These are phyloP conservation scores for Eptatretus burgeri DNA, from an alignment of 2,113 vertebrate species.

Conservation along the genomic window DNA sequence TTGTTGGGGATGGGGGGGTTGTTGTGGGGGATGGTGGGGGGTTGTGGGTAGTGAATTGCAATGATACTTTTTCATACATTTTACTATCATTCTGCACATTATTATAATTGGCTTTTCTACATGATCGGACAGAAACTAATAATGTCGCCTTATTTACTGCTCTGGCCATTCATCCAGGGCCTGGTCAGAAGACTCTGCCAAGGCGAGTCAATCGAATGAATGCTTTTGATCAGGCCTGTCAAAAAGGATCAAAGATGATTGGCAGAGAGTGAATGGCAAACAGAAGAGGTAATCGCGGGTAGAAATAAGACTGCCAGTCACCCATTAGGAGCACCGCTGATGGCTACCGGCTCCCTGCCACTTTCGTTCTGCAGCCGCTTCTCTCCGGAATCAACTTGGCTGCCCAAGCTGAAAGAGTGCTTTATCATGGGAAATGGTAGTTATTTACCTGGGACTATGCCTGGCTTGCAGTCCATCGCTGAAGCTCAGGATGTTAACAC, in stretches of 20 bases:
- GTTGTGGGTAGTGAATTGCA: too few relatives aligned
- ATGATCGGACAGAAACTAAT: slow-evolving; percentile 99
- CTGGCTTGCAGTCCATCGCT: too few relatives aligned
- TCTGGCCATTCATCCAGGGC: slow-evolving; percentile 69
- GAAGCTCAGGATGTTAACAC: too few relatives aligned
- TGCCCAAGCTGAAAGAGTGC: slow-evolving; percentile 79
- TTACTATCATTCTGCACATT: slow-evolving; percentile 67
- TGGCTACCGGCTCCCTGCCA: slow-evolving; percentile 59
- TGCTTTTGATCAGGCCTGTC: slow-evolving; percentile 99
- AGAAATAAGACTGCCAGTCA: slow-evolving; percentile 95
- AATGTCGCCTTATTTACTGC: slow-evolving; percentile 99
- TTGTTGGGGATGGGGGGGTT: too few relatives aligned
- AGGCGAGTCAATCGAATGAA: slow-evolving; percentile 75
- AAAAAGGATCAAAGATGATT: slow-evolving; percentile 96
- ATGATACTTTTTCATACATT: slow-evolving; percentile 2
- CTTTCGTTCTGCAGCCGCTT: slow-evolving; percentile 18
- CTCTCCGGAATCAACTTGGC: slow-evolving; percentile 81
- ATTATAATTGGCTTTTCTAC: slow-evolving; percentile 98
- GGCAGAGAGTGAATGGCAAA: slow-evolving; percentile 93
- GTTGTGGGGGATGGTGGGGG: too few relatives aligned
- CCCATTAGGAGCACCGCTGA: slow-evolving; percentile 71
- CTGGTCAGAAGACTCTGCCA: slow-evolving; percentile 67
- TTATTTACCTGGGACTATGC: slow-evolving; percentile 29
- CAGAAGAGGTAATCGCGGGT: slow-evolving; percentile 71
- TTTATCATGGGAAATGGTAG: slow-evolving; percentile 99